Evolutionary conservation across 2,888 invertebrate species (phyloP), one percentile per base, ranked within the genome.

Genomic region (Tetranychus piercei): DNA sequence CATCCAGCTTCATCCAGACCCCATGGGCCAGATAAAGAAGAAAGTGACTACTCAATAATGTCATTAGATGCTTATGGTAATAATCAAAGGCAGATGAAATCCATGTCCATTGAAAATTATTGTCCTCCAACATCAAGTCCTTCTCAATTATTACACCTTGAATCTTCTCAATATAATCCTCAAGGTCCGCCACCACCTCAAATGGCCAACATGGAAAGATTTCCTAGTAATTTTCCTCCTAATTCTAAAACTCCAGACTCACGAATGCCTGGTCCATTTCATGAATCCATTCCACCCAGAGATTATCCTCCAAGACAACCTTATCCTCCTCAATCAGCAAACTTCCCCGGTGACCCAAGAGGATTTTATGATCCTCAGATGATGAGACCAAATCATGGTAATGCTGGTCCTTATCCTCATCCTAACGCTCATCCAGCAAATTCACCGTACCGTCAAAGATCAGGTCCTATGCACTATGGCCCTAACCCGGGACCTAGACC

Each of bases 361-460:
- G 43, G 6, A 6, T 71, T 22, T n/a, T 71, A 71, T 15, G 71
- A 71, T 71, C 71, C 71, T n/a, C n/a, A 43, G n/a, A 22, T 71
- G 20, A 22, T 43, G 8, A n/a, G 71, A 18, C 20, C 23, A 11
- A 43, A 22, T 71, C 71, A 34, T 34, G 34, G 34, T 34, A 34
- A 34, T 34, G 34, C 34, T 3, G 34, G 34, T 34, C 34, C 34
- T 34, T 34, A 71, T 22, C 43, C 23, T 22, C 23, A n/a, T 22
- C 71, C 71, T 34, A n/a, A 71, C 2, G 23, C 43, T 34, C 71
- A 71, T 22, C 71, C 23, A 34, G 71, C 7, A 71, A 71, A 20
- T 66, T 20, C 18, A 20, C 66, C 18, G 7, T 66, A 66, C 66
- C 66, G 66, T 66, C 66, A 66, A 66, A 66, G 66, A 66, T 7